phyloP scores from a whole-genome alignment of 2,888 invertebrate species.

The Clitarchus hookeri region DNA sequence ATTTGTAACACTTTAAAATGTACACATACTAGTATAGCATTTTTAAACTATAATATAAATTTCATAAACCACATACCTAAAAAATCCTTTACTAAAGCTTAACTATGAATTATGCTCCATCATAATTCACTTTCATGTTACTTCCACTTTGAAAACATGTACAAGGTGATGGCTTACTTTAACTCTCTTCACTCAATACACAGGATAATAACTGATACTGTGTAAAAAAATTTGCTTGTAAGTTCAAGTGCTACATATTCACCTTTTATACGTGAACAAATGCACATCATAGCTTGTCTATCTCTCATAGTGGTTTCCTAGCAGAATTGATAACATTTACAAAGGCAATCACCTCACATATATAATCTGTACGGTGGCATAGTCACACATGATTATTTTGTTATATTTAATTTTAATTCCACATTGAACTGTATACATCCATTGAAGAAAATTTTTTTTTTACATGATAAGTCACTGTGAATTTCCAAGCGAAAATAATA shows the following conservation, averaged over 20 bases:
- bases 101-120: neutral
- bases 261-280: neutral
- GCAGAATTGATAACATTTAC: neutral
- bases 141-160: neutral
- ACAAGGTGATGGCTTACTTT: neutral
- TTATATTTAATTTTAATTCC: neutral
- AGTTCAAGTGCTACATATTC: neutral
- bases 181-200: neutral
- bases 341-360: neutral
- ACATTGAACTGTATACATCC: no score
- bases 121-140: neutral
- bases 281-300: neutral
- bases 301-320: neutral
- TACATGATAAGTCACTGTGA: no score
- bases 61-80: neutral
- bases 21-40: slow-evolving; percentile 1
- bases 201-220: neutral
- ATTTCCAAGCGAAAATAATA: no score
- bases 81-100: neutral
- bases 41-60: neutral
- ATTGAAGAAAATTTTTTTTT: no score
- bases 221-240: neutral
- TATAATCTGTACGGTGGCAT: neutral
- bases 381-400: neutral
- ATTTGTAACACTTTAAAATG: neutral